Evolutionary conservation across 2,797 vertebrate genomes (phyloP), one percentile per base, ranked within the genome.

Genomic region (Danio choprae): DNA sequence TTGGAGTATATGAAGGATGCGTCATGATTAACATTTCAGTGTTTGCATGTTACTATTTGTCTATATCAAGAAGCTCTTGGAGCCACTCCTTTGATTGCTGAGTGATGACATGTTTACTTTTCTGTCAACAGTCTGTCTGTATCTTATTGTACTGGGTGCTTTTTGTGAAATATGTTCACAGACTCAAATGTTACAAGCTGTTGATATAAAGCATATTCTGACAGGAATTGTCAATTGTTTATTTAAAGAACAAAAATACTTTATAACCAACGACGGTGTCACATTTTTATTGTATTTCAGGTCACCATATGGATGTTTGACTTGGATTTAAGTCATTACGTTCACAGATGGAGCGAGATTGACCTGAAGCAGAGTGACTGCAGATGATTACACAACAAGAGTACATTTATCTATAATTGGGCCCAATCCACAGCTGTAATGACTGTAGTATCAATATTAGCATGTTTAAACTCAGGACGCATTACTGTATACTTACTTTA

Each of bases 51-150:
- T 76, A 55, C 29, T 63, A 18, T 56, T 56, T 67, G 51, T 46
- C 18, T 15, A 3, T 38, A 78, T 51, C 1, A 8, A 41, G 62
- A 69, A 43, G 44, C 44, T 74, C 43, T 48, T 46, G 67, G 18
- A 29, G 76, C 76, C 70, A 55, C 70, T 69, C 81, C 81, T 48
- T 74, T 79, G 64, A 63, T 74, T 79, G 70, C 46, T 48, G 7
- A 79, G n/a, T 16, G 12, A 56, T 65, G 55, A 16, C 63, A 9
- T 62, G 6, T 67, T 16, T 74, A 60, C 56, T 74, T 68, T 29
- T 74, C 76, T 56, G 55, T 74, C 53, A 74, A 74, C 43, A 60
- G 36, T 63, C 8, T 46, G 18, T 76, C 12, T 5, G 38, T 53
- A 50, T 78, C 62, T 41, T 50, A 78, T 67, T 43, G 8, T 53